Conservation (phyloP, 2,113 vertebrate species). For the Gnathonemus echidnorhynchus region DNA sequence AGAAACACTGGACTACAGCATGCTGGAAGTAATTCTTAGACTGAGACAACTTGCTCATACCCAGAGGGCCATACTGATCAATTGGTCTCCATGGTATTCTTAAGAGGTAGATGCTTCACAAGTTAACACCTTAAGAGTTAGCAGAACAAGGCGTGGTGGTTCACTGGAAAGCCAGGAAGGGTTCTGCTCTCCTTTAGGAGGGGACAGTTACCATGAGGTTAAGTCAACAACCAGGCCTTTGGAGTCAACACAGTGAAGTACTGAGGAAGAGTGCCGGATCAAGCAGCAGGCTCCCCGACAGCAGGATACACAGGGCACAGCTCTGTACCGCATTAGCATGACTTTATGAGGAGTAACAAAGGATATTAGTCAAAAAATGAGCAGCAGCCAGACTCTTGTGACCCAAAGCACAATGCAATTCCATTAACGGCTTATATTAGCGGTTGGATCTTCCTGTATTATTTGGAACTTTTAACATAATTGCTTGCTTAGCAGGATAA, state of each 20-base stretch:
- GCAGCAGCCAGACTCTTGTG: background rate
- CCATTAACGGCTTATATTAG: background rate
- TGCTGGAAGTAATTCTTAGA: conserved; percentile 19
- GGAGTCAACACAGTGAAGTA: background rate
- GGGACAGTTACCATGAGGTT: background rate
- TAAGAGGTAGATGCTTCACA: background rate
- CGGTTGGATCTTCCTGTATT: background rate
- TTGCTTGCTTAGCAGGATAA: background rate
- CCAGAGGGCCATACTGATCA: background rate
- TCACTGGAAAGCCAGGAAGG: background rate
- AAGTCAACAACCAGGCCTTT: background rate
- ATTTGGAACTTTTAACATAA: background rate
- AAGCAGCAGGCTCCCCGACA: background rate
- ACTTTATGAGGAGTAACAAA: background rate
- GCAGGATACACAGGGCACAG: background rate
- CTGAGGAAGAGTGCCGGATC: background rate
- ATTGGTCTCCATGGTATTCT: background rate
- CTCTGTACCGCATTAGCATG: background rate
- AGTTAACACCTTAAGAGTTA: background rate
- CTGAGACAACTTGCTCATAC: background rate
- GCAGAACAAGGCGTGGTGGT: background rate
- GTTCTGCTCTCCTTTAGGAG: background rate
- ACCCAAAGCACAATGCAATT: background rate
- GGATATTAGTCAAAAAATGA: background rate
- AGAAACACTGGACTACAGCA: no score